phyloP scores from a whole-genome alignment of 1,140 invertebrate genomes.

The Mya arenaria region DNA sequence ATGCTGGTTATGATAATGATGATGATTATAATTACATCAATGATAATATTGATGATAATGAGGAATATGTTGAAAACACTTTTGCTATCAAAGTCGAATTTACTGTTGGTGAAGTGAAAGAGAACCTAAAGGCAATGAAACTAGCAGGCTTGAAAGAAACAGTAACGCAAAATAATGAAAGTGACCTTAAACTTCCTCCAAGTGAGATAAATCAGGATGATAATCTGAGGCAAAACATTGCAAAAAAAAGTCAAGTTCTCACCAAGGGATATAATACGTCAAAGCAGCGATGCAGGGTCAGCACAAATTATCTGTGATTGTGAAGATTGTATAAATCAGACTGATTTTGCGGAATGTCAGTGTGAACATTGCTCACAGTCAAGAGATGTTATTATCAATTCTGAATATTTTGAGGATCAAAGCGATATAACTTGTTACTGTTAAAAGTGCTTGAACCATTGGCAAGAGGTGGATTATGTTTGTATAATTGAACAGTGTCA shows the following conservation, averaged over 20 bases:
- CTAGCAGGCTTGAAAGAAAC: too few relatives aligned
- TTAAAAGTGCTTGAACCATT: slow-evolving; percentile 25
- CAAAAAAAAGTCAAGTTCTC: background rate
- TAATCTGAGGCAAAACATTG: too few relatives aligned
- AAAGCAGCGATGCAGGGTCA: background rate
- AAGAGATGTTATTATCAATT: slow-evolving; percentile 13
- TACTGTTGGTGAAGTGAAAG: too few relatives aligned
- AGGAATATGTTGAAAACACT: background rate
- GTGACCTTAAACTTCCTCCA: too few relatives aligned
- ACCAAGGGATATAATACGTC: background rate
- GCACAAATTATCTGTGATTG: slow-evolving; percentile 46
- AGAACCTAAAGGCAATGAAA: too few relatives aligned
- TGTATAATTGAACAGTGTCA: slow-evolving; percentile 41
- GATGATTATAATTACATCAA: background rate
- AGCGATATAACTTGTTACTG: slow-evolving; percentile 30
- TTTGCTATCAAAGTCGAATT: background rate
- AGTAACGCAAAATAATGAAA: too few relatives aligned
- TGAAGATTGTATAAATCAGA: slow-evolving; percentile 39
- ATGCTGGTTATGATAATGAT: background rate
- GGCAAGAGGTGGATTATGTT: slow-evolving; percentile 11
- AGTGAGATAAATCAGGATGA: background rate
- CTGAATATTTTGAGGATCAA: background rate
- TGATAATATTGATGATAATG: background rate
- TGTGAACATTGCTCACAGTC: slow-evolving; percentile 37
- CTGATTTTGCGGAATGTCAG: slow-evolving; percentile 6